Conservation (phyloP, 2,113 vertebrate species). For the Zosterops borbonicus region DNA sequence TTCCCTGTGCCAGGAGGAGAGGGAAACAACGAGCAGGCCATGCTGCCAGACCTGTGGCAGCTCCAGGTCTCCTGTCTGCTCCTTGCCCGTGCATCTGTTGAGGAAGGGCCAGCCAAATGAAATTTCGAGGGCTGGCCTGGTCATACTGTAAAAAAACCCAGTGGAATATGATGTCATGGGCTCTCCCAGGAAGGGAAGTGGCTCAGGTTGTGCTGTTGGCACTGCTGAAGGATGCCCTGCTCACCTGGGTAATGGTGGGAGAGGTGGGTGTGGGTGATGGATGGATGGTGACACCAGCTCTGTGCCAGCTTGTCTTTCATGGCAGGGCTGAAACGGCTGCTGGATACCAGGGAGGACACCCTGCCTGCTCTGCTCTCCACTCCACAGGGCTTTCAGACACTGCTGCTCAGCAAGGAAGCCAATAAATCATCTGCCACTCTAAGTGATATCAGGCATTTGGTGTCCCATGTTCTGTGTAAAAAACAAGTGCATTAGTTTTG, state of each 20-base stretch:
- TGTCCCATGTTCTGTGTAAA: neutral
- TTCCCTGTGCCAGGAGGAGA: neutral
- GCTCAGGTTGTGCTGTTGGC: accelerated
- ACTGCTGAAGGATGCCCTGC: neutral
- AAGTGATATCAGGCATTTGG: neutral
- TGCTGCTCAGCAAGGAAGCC: neutral
- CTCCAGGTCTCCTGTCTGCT: neutral
- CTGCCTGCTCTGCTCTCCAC: neutral
- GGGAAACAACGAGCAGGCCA: accelerated
- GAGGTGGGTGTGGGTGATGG: neutral
- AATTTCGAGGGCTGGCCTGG: neutral
- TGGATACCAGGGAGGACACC: neutral
- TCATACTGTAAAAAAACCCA: accelerated
- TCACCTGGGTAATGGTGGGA: accelerated
- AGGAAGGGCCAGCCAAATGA: neutral
- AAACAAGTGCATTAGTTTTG: neutral
- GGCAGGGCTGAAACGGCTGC: neutral
- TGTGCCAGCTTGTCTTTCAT: neutral
- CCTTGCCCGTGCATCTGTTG: accelerated
- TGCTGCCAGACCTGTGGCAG: neutral
- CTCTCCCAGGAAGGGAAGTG: neutral
- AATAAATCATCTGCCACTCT: neutral
- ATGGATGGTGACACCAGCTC: neutral
- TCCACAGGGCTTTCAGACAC: neutral
- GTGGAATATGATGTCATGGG: neutral